Conservation (phyloP, 2,113 vertebrate species). For the Corydoras sp. region DNA sequence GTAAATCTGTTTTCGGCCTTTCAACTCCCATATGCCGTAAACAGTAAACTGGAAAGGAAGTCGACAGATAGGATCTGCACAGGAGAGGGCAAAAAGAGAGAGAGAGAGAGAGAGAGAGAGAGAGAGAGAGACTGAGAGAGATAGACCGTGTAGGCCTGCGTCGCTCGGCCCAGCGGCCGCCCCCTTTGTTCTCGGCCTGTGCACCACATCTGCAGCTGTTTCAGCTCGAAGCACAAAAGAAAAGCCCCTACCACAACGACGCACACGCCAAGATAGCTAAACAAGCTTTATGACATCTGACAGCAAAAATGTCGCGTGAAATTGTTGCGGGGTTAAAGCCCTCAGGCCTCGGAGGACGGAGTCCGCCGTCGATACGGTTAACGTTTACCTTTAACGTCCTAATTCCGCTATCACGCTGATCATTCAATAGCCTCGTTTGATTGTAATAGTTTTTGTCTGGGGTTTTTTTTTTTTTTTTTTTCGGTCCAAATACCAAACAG, state of each 20-base stretch:
- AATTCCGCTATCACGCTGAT: slow-evolving; percentile 21
- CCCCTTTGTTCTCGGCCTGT: slow-evolving; percentile 30
- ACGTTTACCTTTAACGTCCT: slow-evolving; percentile 23
- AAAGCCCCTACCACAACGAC: slow-evolving; percentile 27
- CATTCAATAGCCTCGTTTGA: slow-evolving; percentile 24
- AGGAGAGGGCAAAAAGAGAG: neutral
- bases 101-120: slow-evolving; percentile 7
- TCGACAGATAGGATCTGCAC: slow-evolving; percentile 41
- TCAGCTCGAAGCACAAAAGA: slow-evolving; percentile 33
- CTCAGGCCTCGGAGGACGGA: slow-evolving; percentile 31
- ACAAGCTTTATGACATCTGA: slow-evolving; percentile 41
- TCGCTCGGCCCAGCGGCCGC: slow-evolving; percentile 18
- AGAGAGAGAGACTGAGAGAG: neutral
- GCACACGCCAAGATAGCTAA: slow-evolving; percentile 33
- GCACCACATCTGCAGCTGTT: slow-evolving; percentile 41
- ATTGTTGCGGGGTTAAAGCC: slow-evolving; percentile 36
- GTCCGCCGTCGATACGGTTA: neutral
- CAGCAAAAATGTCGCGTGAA: slow-evolving; percentile 44
- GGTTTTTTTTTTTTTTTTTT: neutral
- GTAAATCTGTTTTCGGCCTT: slow-evolving; percentile 42
- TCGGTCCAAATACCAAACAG: slow-evolving; percentile 14
- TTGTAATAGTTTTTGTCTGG: slow-evolving; percentile 36
- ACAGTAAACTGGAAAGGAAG: slow-evolving; percentile 18
- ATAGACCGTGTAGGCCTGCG: slow-evolving; percentile 26
- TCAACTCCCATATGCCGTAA: slow-evolving; percentile 26